Evolutionary conservation across 2,113 vertebrate genomes (phyloP), one percentile per base, ranked within the genome.

Genomic region (Tricholaema leucomelas): DNA sequence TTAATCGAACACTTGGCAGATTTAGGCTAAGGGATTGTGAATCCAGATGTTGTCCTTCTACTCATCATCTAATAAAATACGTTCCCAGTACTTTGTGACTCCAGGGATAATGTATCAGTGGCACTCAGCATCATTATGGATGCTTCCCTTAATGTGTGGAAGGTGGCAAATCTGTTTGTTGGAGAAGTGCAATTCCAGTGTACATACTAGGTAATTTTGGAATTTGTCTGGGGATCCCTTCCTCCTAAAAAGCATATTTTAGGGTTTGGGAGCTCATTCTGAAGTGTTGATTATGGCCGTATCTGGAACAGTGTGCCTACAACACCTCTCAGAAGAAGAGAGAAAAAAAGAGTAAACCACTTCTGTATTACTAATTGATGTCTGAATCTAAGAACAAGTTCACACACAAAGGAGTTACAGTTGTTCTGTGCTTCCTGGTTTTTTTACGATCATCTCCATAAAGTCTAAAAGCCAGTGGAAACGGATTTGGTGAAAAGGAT

Each of bases 41-140:
- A 91, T 82, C 92, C 92, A 96, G 84, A 92, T 91, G 88, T 95
- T 92, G 91, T 67, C 40, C 52, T 79, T 85, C 38, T 84, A 42
- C 50, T 95, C 77, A 73, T 86, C 93, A 76, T 74, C 74, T 94
- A 76, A 85, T 93, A 89, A 93, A 96, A 93, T 77, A 63, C 8
- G 50, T 76, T 66, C 30, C 44, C n/a, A 59, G 31, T 50, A 48
- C 42, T 70, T 67, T 66, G 25, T 90, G 88, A 85, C 60, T 36
- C 63, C 35, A 8, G 64, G 69, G 59, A 52, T 85, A 86, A 85
- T 85, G 80, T 85, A 63, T 90, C 70, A 76, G 55, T 6, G 0
- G 1, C 58, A 40, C 61, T 94, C 61, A 67, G n/a, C 42, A 84
- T 88, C 46, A 15, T 73, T 85, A 44, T 14, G n/a, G 50, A 48